These are phyloP conservation scores for Heterochromis multidens DNA, from an alignment of 2,113 vertebrate genomes.

Conservation along the genomic window DNA sequence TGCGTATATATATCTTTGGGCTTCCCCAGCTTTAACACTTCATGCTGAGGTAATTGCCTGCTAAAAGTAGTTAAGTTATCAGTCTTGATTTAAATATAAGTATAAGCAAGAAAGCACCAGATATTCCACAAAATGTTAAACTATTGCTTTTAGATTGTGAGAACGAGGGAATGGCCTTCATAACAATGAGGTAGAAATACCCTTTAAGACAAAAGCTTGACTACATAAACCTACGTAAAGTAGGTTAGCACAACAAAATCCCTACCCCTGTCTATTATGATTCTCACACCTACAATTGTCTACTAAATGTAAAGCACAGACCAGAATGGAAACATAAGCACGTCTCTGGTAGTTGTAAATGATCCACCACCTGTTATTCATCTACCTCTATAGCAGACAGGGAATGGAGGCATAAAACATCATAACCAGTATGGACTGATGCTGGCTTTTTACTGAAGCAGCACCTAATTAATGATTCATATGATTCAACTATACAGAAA, in stretches of 20 bases:
- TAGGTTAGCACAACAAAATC: background rate
- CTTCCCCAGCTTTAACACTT: background rate
- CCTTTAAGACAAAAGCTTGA: background rate
- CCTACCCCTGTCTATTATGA: background rate
- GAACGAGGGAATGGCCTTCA: background rate
- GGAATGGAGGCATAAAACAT: background rate
- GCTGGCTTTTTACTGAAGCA: too few relatives aligned
- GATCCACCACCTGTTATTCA: background rate
- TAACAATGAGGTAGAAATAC: background rate
- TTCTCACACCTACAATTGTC: background rate
- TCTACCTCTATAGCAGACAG: background rate
- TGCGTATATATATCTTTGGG: accelerated
- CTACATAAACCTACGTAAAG: background rate
- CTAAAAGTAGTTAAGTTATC: too few relatives aligned
- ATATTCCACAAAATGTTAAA: background rate
- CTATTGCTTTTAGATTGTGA: background rate
- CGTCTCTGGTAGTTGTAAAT: background rate
- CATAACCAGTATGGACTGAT: too few relatives aligned
- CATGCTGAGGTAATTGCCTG: background rate
- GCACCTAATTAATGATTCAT: background rate
- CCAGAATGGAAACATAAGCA: background rate
- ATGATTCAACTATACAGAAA: background rate
- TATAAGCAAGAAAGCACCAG: too few relatives aligned
- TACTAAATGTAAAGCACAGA: background rate
- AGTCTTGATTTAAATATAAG: too few relatives aligned